A percentile compares a stretch with the other conserved stretches of the same genome.
These are phyloP conservation scores for Rana temporaria DNA, from an alignment of 2,113 vertebrate species.

Conservation along the genomic window DNA sequence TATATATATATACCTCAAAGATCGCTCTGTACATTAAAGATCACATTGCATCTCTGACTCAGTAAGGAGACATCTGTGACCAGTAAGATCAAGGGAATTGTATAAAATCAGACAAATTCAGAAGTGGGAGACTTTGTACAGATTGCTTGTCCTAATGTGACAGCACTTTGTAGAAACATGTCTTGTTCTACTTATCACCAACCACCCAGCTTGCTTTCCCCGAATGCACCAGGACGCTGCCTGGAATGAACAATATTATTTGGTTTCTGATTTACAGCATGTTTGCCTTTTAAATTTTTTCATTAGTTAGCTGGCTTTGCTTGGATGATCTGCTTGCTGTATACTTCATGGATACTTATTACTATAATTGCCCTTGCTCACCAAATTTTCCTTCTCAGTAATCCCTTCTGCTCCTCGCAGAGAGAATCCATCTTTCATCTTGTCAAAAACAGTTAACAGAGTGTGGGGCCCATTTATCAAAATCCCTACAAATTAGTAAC, in stretches of 20 bases:
- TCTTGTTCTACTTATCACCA: conserved; percentile 4
- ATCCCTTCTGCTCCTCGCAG: conserved; percentile 64
- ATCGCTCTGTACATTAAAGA: neutral
- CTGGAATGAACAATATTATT: conserved; percentile 62
- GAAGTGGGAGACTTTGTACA: neutral
- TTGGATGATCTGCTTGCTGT: conserved; percentile 44
- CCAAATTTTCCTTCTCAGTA: conserved; percentile 66
- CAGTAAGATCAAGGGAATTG: neutral
- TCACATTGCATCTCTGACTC: neutral
- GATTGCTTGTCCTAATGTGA: neutral
- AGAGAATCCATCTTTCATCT: conserved; percentile 61
- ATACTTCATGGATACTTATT: conserved; percentile 62
- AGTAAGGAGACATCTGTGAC: neutral
- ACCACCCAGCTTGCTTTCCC: neutral
- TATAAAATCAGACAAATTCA: neutral
- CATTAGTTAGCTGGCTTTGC: conserved; percentile 58
- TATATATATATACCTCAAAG: neutral
- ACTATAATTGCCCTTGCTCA: conserved; percentile 66
- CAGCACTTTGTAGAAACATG: neutral
- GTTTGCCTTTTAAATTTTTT: conserved; percentile 66
- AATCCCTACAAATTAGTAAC: conserved; percentile 47
- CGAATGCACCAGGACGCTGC: neutral
- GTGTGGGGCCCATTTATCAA: conserved; percentile 47
- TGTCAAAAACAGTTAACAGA: conserved; percentile 60
- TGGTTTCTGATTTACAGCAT: conserved; percentile 60